These are phyloP conservation scores for Chloroclystis v-ata DNA, from an alignment of 2,888 invertebrate genomes.

Conservation along the genomic window DNA sequence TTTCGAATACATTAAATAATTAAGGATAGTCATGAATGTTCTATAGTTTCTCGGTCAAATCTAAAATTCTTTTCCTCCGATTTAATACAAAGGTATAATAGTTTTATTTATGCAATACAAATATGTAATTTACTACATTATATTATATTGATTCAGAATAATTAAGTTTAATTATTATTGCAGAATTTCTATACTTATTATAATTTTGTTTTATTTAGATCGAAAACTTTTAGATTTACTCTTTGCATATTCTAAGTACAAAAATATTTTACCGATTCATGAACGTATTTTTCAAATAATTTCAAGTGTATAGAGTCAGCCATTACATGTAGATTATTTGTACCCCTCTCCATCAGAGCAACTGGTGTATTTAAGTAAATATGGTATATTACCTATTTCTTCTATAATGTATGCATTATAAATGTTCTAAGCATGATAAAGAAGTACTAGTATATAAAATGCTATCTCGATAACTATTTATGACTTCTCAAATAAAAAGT, in stretches of 20 bases:
- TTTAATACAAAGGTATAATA: not conserved
- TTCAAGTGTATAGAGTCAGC: conserved; percentile 31
- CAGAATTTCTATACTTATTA: conserved; percentile 16
- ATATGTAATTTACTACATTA: not conserved
- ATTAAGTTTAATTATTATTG: conserved; percentile 18
- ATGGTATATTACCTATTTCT: conserved; percentile 24
- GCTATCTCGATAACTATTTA: conserved; percentile 57
- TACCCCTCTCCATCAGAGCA: conserved; percentile 73
- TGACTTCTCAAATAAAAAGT: conserved; percentile 66
- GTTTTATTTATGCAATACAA: conserved; percentile 9
- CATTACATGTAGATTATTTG: conserved; percentile 45
- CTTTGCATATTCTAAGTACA: conserved; percentile 68
- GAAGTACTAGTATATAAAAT: conserved; percentile 35
- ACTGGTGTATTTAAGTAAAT: conserved; percentile 55
- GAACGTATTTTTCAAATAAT: conserved; percentile 33
- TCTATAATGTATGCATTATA: conserved; percentile 30
- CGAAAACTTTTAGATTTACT: conserved; percentile 37
- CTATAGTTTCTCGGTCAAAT: conserved; percentile 12
- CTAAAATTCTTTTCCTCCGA: conserved; percentile 16
- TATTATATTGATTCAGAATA: conserved; percentile 14
- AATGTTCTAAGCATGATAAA: conserved; percentile 47
- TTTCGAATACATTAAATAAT: not conserved
- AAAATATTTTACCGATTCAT: conserved; percentile 72
- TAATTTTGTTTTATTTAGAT: conserved; percentile 24
- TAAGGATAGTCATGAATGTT: not conserved